phyloP scores from a whole-genome alignment of 2,113 vertebrate genomes.

The Pipa parva region DNA sequence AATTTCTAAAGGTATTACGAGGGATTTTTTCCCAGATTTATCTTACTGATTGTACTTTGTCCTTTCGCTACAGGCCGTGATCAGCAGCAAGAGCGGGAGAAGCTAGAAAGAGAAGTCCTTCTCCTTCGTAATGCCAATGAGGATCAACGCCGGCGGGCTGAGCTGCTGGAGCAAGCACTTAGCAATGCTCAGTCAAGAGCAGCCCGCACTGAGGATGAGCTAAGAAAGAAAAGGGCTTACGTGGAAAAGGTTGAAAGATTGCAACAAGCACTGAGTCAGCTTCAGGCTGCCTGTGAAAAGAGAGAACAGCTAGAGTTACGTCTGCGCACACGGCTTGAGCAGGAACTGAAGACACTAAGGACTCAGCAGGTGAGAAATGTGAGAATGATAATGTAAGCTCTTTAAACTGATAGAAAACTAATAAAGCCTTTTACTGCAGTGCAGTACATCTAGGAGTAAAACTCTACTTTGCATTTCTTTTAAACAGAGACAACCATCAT shows the following conservation, averaged over 20 bases:
- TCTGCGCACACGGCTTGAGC: slow-evolving; percentile 87
- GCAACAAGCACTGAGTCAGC: slow-evolving; percentile 88
- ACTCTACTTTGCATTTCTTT: not conserved
- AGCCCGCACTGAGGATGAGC: slow-evolving; percentile 80
- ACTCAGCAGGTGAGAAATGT: slow-evolving; percentile 78
- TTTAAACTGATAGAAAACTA: not conserved
- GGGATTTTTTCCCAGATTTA: too few relatives aligned
- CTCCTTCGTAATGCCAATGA: slow-evolving; percentile 75
- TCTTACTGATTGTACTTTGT: too few relatives aligned
- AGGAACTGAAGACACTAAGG: slow-evolving; percentile 88
- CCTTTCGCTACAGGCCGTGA: slow-evolving; percentile 74
- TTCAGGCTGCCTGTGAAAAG: slow-evolving; percentile 93
- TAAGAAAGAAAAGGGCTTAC: slow-evolving; percentile 85
- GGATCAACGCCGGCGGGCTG: slow-evolving; percentile 80
- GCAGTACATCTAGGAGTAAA: not conserved
- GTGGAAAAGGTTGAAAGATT: slow-evolving; percentile 93
- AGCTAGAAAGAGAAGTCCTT: slow-evolving; percentile 75
- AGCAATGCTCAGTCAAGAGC: slow-evolving; percentile 75
- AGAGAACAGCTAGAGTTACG: slow-evolving; percentile 84
- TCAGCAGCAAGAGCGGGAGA: slow-evolving; percentile 83
- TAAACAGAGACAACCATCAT: slow-evolving; percentile 69
- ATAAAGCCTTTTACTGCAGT: not conserved
- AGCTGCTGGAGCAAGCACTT: slow-evolving; percentile 85
- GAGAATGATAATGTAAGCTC: too few relatives aligned
- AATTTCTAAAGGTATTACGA: too few relatives aligned